Percentiles rank a stretch among this genome's conserved stretches.
These are phyloP conservation scores for Andrena flavipes DNA, from an alignment of 2,888 invertebrate genomes.

Conservation along the genomic window DNA sequence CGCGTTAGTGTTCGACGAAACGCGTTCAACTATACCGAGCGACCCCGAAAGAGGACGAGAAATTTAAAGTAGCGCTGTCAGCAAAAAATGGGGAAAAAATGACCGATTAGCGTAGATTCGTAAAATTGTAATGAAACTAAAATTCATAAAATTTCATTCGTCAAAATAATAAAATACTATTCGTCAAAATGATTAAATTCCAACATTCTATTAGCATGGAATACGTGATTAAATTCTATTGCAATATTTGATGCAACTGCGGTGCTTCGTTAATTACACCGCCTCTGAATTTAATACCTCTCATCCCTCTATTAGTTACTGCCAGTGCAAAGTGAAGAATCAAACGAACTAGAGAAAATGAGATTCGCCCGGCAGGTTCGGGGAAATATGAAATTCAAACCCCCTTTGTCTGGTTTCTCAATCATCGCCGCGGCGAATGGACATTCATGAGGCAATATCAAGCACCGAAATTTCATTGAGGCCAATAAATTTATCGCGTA, in stretches of 20 bases:
- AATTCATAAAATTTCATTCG: neutral
- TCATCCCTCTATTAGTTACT: no score
- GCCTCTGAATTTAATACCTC: neutral
- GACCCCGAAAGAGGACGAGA: neutral
- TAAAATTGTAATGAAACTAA: neutral
- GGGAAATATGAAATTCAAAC: slow-evolving; percentile 6
- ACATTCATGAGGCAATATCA: slow-evolving; percentile 36
- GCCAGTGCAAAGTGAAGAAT: neutral
- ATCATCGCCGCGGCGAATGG: slow-evolving; percentile 14
- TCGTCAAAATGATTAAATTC: neutral
- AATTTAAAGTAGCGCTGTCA: neutral
- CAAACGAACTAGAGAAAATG: neutral
- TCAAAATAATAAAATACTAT: neutral
- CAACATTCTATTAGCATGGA: neutral
- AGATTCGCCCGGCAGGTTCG: neutral
- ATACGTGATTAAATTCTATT: neutral
- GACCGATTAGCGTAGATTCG: neutral
- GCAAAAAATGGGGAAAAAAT: neutral
- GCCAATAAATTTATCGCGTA: slow-evolving; percentile 68
- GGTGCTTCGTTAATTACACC: neutral
- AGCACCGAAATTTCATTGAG: slow-evolving; percentile 40
- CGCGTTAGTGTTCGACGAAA: slow-evolving; percentile 10
- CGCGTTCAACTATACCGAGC: neutral
- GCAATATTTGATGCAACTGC: neutral
- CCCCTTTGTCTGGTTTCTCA: slow-evolving; percentile 19